Evolutionary conservation across 2,113 vertebrate species (phyloP), one percentile per base, ranked within the genome.

Genomic region (Passer montanus): DNA sequence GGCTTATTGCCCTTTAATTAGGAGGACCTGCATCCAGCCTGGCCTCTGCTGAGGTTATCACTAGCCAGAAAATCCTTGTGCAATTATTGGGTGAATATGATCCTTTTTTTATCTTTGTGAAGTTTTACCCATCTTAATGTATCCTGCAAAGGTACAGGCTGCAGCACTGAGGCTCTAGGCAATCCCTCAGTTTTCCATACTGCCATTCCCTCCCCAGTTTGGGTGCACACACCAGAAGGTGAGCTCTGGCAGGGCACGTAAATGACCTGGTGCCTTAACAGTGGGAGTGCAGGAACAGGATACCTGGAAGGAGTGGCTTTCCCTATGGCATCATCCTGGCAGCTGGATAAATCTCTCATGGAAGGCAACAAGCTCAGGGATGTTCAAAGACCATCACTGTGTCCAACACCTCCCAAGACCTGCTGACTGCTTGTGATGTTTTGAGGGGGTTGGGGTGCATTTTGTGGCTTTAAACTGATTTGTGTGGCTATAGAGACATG

Each of bases 401-500:
- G n/a, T 15, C 46, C 9, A 44, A 8, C 5, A 28, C 24, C 50
- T 73, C 68, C 24, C 21, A 63, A 11, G 7, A 10, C 8, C 2
- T 69, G 37, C 55, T 53, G 64, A 13, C 1, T 43, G 50, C 15
- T 18, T n/a, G 19, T 9, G 72, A 39, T 43, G 73, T 41, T 70
- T 50, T 44, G 49, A 3, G 2, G 39, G 10, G 3, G 7, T 28
- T 53, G 18, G 28, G 11, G 5, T 69, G 10, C 3, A 2, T 72
- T 82, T 5, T 1, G 6, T 75, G 83, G 11, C 35, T 66, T 67
- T 75, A 67, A 78, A 28, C 9, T 58, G 19, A 62, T 11, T 18
- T 88, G 6, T 47, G 15, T 21, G 70, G 17, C 66, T 47, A 2
- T 1, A 39, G 62, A 81, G 11, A 17, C 37, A 19, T 0, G 0